These are phyloP conservation scores for Oxystoma pomonae DNA, from an alignment of 2,888 invertebrate species.

Conservation along the genomic window DNA sequence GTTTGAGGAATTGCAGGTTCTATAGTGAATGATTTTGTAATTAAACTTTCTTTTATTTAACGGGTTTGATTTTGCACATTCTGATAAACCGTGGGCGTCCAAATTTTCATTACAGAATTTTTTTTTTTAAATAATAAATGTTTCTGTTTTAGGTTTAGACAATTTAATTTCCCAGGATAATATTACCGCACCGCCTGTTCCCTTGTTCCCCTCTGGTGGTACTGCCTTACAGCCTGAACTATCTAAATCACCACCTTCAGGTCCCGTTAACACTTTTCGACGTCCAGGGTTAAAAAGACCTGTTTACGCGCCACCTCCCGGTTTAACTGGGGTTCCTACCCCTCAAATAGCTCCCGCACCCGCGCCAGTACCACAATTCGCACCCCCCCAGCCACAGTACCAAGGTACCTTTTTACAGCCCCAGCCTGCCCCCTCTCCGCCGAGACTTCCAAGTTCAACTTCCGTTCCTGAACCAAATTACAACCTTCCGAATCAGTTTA, in stretches of 20 bases:
- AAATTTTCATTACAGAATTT: no score
- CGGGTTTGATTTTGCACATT: no score
- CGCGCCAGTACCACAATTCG: constrained; percentile 6
- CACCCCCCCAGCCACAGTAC: constrained; percentile 13
- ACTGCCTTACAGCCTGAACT: constrained; percentile 23
- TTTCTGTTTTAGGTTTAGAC: constrained; percentile 27
- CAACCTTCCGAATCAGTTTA: constrained; percentile 28
- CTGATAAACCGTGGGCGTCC: no score
- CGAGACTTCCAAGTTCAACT: constrained; percentile 28
- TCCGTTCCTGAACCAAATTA: constrained; percentile 23
- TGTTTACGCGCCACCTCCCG: constrained; percentile 74
- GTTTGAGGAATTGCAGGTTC: no score
- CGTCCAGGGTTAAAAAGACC: constrained; percentile 65
- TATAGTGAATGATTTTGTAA: no score
- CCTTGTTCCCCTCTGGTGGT: constrained; percentile 22
- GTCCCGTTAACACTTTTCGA: constrained; percentile 55
- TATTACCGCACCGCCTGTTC: constrained; percentile 26
- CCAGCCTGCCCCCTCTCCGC: constrained; percentile 17
- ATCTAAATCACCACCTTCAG: constrained; percentile 19
- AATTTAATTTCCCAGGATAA: constrained; percentile 31
- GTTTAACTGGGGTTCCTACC: constrained; percentile 46
- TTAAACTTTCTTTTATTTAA: no score
- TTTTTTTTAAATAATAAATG: not conserved
- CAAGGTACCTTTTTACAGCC: constrained; percentile 9
- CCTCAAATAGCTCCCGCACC: constrained; percentile 8